Evolutionary conservation across 2,113 vertebrate genomes (phyloP).

Genomic region (Centrocercus urophasianus): DNA sequence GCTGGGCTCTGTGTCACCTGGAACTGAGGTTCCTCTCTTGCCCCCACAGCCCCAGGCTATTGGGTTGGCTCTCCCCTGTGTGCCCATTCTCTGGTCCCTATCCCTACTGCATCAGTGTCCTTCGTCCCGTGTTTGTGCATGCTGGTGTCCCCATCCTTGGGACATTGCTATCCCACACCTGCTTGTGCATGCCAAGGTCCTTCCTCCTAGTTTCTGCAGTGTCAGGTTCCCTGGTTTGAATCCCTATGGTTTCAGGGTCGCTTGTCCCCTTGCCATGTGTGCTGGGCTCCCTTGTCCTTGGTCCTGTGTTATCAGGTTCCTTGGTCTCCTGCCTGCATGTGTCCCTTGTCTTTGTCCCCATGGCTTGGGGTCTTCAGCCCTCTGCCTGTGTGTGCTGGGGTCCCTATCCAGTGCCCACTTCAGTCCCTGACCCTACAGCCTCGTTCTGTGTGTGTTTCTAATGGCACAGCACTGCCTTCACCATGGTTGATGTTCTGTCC

Average conservation of each 20-base stretch:
- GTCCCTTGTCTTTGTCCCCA: not conserved
- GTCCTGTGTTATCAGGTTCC: not conserved
- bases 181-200: rapidly evolving
- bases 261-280: rapidly evolving
- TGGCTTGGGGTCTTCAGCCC: not conserved
- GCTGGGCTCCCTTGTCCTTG: not conserved
- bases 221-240: not conserved
- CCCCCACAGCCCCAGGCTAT: not conserved
- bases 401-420: rapidly evolving
- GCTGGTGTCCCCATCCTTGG: not conserved
- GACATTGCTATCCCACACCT: not conserved
- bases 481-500: not conserved
- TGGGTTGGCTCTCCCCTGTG: not conserved
- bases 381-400: rapidly evolving
- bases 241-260: not conserved
- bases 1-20: rapidly evolving
- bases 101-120: rapidly evolving
- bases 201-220: not conserved
- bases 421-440: not conserved
- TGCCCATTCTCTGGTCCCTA: not conserved
- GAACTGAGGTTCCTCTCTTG: not conserved
- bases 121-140: too few relatives aligned
- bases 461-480: rapidly evolving
- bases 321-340: rapidly evolving
- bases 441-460: rapidly evolving